A percentile compares a stretch with the other conserved stretches of the same genome.
These are phyloP conservation scores for Gambusia yucatana DNA, from an alignment of 2,797 vertebrate species.

Conservation along the genomic window DNA sequence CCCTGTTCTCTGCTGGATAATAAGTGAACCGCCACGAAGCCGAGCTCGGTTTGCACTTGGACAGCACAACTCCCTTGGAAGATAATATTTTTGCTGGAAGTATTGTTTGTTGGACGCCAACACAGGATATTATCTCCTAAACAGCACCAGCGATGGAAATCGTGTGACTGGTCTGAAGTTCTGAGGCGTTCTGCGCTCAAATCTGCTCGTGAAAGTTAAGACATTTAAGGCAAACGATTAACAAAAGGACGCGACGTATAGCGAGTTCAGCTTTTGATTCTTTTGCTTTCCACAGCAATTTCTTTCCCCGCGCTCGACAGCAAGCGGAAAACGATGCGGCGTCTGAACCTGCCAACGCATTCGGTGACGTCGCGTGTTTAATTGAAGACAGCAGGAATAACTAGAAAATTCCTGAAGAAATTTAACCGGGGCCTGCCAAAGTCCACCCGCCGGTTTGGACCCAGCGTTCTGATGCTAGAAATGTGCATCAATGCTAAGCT, in stretches of 20 bases:
- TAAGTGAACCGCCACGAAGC: conserved; percentile 38
- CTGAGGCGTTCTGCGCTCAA: background rate
- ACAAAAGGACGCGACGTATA: no score
- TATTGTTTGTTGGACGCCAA: conserved; percentile 43
- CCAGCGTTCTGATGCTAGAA: no score
- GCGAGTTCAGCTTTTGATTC: no score
- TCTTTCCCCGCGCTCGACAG: background rate
- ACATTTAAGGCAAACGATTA: no score
- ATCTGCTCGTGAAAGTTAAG: background rate
- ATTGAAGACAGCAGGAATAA: background rate
- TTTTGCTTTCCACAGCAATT: background rate
- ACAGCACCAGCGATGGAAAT: conserved; percentile 4
- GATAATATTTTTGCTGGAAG: conserved; percentile 32
- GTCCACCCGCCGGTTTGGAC: no score
- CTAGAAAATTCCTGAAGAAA: no score
- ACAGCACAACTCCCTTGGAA: conserved; percentile 55
- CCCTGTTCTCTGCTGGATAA: conserved; percentile 43
- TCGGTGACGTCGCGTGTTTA: background rate
- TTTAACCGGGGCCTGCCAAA: no score
- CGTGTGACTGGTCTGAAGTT: background rate
- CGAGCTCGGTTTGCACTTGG: conserved; percentile 43
- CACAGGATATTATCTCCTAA: conserved; percentile 23
- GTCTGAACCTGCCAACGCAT: background rate
- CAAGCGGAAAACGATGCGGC: background rate
- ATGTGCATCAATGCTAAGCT: no score